Evolutionary conservation across 2,113 vertebrate species (phyloP).

Genomic region (Notarius quadriscutis): DNA sequence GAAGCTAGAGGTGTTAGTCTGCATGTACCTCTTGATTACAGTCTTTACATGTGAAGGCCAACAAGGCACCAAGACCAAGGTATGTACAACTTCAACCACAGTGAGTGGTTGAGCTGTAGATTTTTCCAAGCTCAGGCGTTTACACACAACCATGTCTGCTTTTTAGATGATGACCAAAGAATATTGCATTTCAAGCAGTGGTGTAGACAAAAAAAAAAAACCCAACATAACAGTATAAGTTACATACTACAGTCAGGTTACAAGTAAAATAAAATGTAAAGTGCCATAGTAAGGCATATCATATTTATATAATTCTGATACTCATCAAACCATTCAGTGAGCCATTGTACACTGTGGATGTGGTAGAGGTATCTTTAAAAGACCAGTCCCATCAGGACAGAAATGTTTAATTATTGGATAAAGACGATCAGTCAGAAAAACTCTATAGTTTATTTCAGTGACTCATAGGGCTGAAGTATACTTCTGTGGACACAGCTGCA

Average conservation of each 20-base stretch:
- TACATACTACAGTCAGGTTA: not conserved
- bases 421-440: not conserved
- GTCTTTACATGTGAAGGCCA: not conserved
- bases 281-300: not conserved
- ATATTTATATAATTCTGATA: not conserved
- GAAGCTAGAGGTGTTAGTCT: slow-evolving; percentile 52
- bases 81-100: not conserved
- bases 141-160: not conserved
- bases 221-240: not conserved
- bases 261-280: not conserved
- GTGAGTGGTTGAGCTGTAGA: not conserved
- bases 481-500: too few relatives aligned
- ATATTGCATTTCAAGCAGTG: not conserved
- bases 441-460: not conserved
- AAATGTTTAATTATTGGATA: not conserved
- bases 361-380: not conserved
- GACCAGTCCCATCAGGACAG: not conserved
- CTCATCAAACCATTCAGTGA: not conserved
- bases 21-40: not conserved
- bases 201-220: not conserved
- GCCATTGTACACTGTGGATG: not conserved
- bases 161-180: not conserved
- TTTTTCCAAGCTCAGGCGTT: not conserved
- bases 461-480: too few relatives aligned
- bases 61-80: not conserved